Evolutionary conservation across 2,113 vertebrate genomes (phyloP), one percentile per base, ranked within the genome.

Genomic region (Takifugu bimaculatus): DNA sequence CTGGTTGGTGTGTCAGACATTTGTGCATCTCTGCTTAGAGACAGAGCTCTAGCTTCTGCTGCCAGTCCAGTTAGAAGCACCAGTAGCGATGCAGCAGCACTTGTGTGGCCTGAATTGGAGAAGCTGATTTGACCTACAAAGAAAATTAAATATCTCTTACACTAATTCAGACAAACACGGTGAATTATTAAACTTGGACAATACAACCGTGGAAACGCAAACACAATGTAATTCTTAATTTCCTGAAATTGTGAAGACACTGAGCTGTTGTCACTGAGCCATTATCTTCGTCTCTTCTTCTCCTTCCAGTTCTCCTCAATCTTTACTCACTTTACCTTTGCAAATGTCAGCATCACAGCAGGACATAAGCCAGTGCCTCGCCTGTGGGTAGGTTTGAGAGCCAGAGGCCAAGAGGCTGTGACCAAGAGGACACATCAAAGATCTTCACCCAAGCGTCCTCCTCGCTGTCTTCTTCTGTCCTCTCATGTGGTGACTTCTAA

Each of bases 271-370:
- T 20, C 20, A 20, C 20, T 20, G 20, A 20, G 20, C 20, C 20
- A 20, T 20, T 20, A 20, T 20, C 20, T 20, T 20, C 80, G 71
- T 54, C 73, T 70, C 75, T 54, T 25, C 42, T 57, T 48, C 50
- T 49, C 51, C 67, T 63, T 57, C 67, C 63, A 73, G 70, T 65
- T 58, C 63, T 78, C 77, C 74, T 65, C 80, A 80, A 71, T 71
- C 71, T 87, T 83, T 79, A 77, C 82, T 86, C 70, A 83, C 82
- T 84, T 85, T 89, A 89, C 85, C 87, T 89, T 89, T 89, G 82
- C 85, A 89, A 89, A 89, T 89, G 87, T 87, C 87, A 89, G 85
- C 85, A 83, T 86, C 87, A 84, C 87, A 86, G 87, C 81, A 2
- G 87, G 87, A 84, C 82, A 76, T 82, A 74, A 85, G 85, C 84